Evolutionary conservation across 2,113 vertebrate genomes (phyloP), one percentile per base, ranked within the genome.

Genomic region (Plotosus lineatus): DNA sequence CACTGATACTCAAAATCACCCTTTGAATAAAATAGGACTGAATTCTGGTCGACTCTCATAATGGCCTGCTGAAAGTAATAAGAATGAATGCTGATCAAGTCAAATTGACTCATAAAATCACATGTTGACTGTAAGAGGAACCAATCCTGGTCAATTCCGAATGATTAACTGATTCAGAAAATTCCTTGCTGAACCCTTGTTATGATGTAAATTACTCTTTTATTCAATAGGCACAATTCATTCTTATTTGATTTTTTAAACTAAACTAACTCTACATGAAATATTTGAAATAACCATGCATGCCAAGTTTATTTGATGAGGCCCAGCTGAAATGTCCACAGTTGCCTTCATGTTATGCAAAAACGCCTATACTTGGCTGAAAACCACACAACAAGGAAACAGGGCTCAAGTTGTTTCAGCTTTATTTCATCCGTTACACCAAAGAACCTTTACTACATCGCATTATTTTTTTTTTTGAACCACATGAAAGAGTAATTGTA

Each of bases 351-450:
- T 42, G 40, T 23, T 61, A 17, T 28, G 1, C 28, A 15, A 2
- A 4, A 14, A 50, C 10, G 17, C 9, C 28, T 12, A 28, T 8
- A 50, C 8, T 19, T 46, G 31, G 46, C 42, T 17, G n/a, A 46
- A 31, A 42, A 71, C 50, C 77, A 79, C 21, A 72, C 6, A 19
- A 68, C 3, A 8, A 19, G 14, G 51, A 77, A 23, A 72, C 38
- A 15, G 1, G 17, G 6, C 4, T 73, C 6, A 9, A 51, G 53
- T 48, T 73, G 58, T 75, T 74, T 81, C 50, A 2, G 6, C 44
- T 82, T 85, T 79, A 76, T 83, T 79, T 75, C 42, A 73, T 63
- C 79, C 23, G 75, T 78, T 77, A 78, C 21, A 78, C 53, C 60
- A 77, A 81, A 75, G 79, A 51, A 68, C 58, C 66, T 38, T 42